Conservation (phyloP, 2,888 invertebrate species). For the Morpho helenor region DNA sequence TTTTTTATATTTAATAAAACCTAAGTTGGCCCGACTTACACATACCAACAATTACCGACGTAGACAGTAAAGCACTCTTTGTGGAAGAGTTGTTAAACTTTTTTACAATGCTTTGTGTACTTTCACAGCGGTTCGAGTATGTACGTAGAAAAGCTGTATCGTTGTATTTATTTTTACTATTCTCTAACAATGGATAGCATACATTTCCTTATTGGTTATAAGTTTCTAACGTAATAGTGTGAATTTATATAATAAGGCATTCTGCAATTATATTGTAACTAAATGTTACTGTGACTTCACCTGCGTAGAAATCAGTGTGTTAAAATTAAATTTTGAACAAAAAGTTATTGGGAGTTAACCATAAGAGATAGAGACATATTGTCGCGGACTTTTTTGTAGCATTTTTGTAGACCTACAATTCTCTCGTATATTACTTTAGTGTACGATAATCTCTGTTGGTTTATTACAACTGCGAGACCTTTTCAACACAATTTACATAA, state of each 20-base stretch:
- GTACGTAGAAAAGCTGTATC: slow-evolving; percentile 1
- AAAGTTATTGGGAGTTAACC: too few relatives aligned
- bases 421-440: too few relatives aligned
- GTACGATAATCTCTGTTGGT: too few relatives aligned
- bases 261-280: background rate
- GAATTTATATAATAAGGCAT: background rate
- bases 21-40: slow-evolving; percentile 5
- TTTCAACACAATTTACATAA: too few relatives aligned
- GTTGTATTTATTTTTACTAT: slow-evolving; percentile 14
- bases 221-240: slow-evolving; percentile 1
- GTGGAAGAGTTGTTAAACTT: slow-evolving; percentile 18
- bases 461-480: too few relatives aligned
- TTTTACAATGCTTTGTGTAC: slow-evolving; percentile 17
- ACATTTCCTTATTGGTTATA: slow-evolving; percentile 2
- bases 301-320: too few relatives aligned
- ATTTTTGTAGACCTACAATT: too few relatives aligned
- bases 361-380: too few relatives aligned
- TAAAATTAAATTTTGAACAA: too few relatives aligned
- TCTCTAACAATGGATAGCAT: slow-evolving; percentile 7
- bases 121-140: slow-evolving; percentile 15
- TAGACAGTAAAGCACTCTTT: slow-evolving; percentile 14
- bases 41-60: slow-evolving; percentile 9
- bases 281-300: too few relatives aligned
- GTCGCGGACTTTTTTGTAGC: too few relatives aligned
- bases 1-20: slow-evolving; percentile 1